These are phyloP conservation scores for Agrenia bidenticulata DNA, from an alignment of 2,888 invertebrate genomes.

Conservation along the genomic window DNA sequence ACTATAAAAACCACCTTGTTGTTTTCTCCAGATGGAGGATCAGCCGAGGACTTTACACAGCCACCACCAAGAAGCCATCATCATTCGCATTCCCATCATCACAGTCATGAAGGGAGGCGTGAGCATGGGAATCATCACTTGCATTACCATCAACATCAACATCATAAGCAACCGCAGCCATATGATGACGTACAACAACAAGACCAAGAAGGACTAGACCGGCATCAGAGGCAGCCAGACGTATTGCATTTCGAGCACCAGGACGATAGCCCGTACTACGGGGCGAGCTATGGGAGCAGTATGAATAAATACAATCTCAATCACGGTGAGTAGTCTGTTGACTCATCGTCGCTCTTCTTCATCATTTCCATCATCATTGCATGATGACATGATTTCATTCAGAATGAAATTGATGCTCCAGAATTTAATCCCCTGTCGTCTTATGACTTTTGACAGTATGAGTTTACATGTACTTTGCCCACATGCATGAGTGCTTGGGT, in stretches of 20 bases:
- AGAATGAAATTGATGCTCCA: no score
- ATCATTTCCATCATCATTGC: no score
- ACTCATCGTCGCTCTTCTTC: no score
- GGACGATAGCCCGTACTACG: constrained; percentile 16
- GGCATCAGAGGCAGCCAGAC: not conserved
- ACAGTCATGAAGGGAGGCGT: constrained; percentile 14
- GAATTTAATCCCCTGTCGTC: no score
- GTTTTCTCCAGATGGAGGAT: not conserved
- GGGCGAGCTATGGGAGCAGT: not conserved
- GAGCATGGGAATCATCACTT: constrained; percentile 15
- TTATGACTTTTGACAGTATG: no score
- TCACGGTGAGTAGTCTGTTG: constrained; percentile 14
- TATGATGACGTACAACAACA: not conserved
- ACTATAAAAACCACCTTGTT: no score
- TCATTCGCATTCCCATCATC: constrained; percentile 26
- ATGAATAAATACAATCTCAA: constrained; percentile 14
- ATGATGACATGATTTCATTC: no score
- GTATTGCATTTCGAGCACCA: not conserved
- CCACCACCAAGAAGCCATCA: constrained; percentile 25
- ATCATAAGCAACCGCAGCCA: not conserved
- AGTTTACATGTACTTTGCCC: no score
- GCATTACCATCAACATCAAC: constrained; percentile 15
- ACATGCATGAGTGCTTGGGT: no score
- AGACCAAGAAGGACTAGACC: not conserved
- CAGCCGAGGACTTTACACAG: not conserved